phyloP scores from a whole-genome alignment of 2,888 invertebrate species.

The Scrobipalpa atriplicella region DNA sequence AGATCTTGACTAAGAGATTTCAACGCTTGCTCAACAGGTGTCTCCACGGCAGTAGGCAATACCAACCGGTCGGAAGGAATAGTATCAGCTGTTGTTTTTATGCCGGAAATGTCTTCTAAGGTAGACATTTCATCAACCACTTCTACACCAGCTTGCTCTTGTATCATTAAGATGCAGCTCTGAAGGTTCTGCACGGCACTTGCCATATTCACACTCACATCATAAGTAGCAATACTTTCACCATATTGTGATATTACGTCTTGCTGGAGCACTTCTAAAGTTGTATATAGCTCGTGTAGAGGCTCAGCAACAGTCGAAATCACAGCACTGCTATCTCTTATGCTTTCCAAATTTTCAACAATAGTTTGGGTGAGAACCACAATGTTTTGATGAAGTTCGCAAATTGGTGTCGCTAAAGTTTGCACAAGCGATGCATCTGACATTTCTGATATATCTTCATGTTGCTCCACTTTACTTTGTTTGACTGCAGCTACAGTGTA shows the following conservation, averaged over 20 bases:
- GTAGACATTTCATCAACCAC: slow-evolving; percentile 79
- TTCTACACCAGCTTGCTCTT: slow-evolving; percentile 76
- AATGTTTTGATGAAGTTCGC: slow-evolving; percentile 65
- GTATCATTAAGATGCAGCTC: slow-evolving; percentile 73
- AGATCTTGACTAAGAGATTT: slow-evolving; percentile 42
- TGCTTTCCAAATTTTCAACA: slow-evolving; percentile 59
- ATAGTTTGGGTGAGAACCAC: slow-evolving; percentile 61
- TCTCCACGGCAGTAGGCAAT: slow-evolving; percentile 58
- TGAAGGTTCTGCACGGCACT: slow-evolving; percentile 67
- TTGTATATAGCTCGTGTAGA: slow-evolving; percentile 68
- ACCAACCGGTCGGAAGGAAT: slow-evolving; percentile 62
- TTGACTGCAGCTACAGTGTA: slow-evolving; percentile 58
- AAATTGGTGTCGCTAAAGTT: slow-evolving; percentile 63
- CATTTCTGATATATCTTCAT: slow-evolving; percentile 59
- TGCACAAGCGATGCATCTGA: slow-evolving; percentile 68
- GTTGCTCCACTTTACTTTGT: slow-evolving; percentile 43
- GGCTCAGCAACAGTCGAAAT: slow-evolving; percentile 71
- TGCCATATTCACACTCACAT: slow-evolving; percentile 59
- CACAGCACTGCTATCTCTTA: slow-evolving; percentile 55
- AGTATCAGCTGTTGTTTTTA: slow-evolving; percentile 81
- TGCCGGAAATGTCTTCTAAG: slow-evolving; percentile 81
- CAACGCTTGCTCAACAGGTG: slow-evolving; percentile 45
- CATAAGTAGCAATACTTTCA: slow-evolving; percentile 55
- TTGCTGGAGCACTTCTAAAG: slow-evolving; percentile 73
- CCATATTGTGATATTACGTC: slow-evolving; percentile 70